Evolutionary conservation across 2,113 vertebrate species (phyloP).

Genomic region (Lichenostomus cassidix): DNA sequence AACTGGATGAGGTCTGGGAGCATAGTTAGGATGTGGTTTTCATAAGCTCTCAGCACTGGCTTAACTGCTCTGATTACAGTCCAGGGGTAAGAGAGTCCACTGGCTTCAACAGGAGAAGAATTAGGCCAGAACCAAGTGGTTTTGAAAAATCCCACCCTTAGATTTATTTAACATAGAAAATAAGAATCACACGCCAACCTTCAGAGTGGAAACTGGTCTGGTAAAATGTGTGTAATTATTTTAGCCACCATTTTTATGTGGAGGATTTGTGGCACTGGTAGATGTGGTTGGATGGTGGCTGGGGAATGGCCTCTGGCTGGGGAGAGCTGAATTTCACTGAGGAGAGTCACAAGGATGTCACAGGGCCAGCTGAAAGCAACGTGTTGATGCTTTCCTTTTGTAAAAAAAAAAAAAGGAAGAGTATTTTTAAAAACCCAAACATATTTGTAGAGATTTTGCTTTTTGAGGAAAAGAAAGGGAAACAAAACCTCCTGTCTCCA

Average conservation of each 20-base stretch:
- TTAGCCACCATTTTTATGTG: neutral
- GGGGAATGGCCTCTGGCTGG: neutral
- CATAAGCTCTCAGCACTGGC: neutral
- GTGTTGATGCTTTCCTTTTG: neutral
- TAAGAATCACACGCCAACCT: slow-evolving; percentile 27
- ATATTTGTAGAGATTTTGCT: neutral
- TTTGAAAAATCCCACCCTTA: slow-evolving; percentile 44
- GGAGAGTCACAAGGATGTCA: neutral
- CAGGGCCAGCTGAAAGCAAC: neutral
- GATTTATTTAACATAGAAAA: neutral
- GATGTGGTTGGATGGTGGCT: neutral
- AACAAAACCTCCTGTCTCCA: neutral
- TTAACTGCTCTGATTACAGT: slow-evolving; percentile 46
- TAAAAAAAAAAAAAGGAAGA: neutral
- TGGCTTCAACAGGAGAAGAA: slow-evolving; percentile 17
- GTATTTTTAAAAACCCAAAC: neutral
- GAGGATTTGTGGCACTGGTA: slow-evolving; percentile 7
- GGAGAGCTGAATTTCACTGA: neutral
- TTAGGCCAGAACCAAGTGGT: slow-evolving; percentile 17
- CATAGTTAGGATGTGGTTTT: slow-evolving; percentile 58
- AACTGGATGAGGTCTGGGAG: slow-evolving; percentile 58
- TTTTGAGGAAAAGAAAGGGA: neutral
- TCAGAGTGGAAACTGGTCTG: neutral
- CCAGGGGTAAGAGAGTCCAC: neutral
- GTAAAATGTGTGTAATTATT: neutral